Percentiles rank a stretch among this genome's conserved stretches.
phyloP scores from a whole-genome alignment of 2,797 vertebrate genomes.

The Cynopterus sphinx region DNA sequence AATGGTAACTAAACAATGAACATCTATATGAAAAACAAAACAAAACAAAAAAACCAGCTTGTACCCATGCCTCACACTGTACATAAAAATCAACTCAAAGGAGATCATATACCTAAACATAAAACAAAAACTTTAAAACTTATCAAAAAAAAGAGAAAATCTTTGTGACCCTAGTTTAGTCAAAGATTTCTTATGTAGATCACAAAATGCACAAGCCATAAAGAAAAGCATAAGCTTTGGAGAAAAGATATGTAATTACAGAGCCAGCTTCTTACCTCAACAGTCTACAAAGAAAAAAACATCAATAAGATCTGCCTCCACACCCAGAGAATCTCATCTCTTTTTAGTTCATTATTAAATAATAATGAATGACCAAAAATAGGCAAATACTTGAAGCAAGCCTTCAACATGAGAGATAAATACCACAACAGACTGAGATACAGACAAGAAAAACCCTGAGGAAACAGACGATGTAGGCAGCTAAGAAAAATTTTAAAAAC shows the following conservation, averaged over 20 bases:
- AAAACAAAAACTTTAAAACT: not conserved
- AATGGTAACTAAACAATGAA: not conserved
- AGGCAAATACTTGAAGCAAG: not conserved
- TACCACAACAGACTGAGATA: not conserved
- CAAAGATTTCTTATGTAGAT: not conserved
- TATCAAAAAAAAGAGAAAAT: not conserved
- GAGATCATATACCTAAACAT: not conserved
- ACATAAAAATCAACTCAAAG: not conserved
- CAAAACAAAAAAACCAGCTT: not conserved
- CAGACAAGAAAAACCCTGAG: not conserved
- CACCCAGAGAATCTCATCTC: not conserved
- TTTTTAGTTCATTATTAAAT: constrained; percentile 23
- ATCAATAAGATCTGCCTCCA: not conserved
- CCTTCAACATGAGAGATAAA: not conserved
- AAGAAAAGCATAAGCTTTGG: not conserved
- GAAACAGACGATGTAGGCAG: not conserved
- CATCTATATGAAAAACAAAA: not conserved
- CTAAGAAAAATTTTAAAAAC: not conserved
- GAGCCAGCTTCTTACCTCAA: not conserved
- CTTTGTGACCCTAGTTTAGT: not conserved
- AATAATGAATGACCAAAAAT: not conserved
- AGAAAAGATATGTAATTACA: constrained; percentile 17
- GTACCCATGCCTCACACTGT: not conserved
- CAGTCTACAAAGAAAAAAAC: not conserved
- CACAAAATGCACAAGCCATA: not conserved